Conservation (phyloP, 2,797 vertebrate genomes). For the Buphagus erythrorhynchus region DNA sequence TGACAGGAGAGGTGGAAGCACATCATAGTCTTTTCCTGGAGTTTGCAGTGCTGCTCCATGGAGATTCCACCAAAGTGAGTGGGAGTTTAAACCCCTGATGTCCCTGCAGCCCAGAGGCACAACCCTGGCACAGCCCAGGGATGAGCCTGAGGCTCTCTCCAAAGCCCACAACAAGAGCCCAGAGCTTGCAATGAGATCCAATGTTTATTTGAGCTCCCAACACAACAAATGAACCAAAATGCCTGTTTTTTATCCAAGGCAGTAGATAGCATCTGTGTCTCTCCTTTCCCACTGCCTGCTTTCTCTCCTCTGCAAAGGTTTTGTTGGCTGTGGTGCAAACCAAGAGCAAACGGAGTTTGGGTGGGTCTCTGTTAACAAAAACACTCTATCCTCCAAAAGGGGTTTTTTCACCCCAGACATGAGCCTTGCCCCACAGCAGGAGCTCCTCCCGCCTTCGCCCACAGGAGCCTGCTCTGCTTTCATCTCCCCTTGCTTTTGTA, state of each 20-base stretch:
- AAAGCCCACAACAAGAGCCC: background rate
- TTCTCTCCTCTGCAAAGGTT: background rate
- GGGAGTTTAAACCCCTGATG: background rate
- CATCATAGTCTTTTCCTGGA: background rate
- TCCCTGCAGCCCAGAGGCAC: background rate
- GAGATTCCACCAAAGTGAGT: background rate
- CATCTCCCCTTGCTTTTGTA: conserved; percentile 52
- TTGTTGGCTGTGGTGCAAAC: background rate
- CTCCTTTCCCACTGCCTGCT: background rate
- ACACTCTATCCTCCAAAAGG: background rate
- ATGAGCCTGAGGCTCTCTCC: fast-evolving
- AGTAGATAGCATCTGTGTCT: background rate
- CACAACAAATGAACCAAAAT: background rate
- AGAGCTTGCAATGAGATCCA: background rate
- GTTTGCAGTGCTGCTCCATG: background rate
- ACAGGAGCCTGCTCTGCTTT: background rate
- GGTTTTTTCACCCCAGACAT: background rate
- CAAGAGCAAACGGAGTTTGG: background rate
- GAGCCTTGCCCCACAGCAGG: background rate
- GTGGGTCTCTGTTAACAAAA: conserved; percentile 1
- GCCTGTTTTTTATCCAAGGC: background rate
- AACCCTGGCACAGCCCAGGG: background rate
- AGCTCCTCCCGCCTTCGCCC: background rate
- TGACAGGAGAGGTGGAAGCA: background rate
- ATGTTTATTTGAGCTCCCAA: background rate